Percentiles rank a stretch among this genome's conserved stretches.
Conservation (phyloP, 2,888 invertebrate species). For the Eristalis arbustorum region DNA sequence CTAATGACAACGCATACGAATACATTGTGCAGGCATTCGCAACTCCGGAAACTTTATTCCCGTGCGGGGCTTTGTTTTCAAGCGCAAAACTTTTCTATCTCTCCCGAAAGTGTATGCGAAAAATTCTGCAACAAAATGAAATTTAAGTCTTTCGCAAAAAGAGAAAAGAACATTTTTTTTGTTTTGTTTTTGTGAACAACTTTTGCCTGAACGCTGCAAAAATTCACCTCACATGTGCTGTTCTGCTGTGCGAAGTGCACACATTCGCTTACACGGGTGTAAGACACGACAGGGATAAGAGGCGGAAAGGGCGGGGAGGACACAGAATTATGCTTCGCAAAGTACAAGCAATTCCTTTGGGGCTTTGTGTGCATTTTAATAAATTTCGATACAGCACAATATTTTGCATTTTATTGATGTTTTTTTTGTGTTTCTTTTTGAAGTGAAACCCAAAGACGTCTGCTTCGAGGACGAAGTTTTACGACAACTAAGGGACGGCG, state of each 20-base stretch:
- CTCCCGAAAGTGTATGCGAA: not conserved
- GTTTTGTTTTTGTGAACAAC: not conserved
- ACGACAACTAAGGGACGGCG: not conserved
- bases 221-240: slow-evolving; percentile 10
- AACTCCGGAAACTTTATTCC: not conserved
- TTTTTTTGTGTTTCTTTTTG: not conserved
- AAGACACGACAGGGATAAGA: not conserved
- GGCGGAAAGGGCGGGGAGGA: not conserved
- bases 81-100: slow-evolving; percentile 10
- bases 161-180: not conserved
- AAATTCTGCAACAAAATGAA: slow-evolving; percentile 22
- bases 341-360: not conserved
- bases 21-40: not conserved
- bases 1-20: slow-evolving; percentile 9
- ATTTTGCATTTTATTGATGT: slow-evolving; percentile 9
- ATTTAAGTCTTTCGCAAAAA: slow-evolving; percentile 16
- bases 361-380: not conserved
- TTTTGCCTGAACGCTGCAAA: slow-evolving; percentile 17
- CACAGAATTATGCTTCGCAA: not conserved
- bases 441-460: not conserved
- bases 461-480: not conserved
- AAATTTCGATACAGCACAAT: slow-evolving; percentile 1
- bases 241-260: not conserved
- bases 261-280: not conserved
- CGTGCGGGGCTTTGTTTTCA: not conserved